Evolutionary conservation across 2,888 invertebrate species (phyloP).

Genomic region (Leptinotarsa rubiginosa): DNA sequence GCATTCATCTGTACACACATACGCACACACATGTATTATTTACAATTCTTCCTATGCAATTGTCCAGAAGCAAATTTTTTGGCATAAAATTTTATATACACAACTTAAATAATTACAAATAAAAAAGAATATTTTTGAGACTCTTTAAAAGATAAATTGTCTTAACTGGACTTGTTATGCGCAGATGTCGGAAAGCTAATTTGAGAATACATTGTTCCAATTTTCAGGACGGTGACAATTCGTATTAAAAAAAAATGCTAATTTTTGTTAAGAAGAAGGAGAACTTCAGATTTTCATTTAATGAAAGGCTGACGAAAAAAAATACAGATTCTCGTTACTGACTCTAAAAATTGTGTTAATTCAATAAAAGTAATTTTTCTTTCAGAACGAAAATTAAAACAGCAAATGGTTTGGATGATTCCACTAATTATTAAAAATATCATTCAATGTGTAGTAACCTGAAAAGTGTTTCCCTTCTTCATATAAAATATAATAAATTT

Average conservation of each 20-base stretch:
- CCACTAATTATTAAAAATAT: no score
- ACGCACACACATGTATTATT: constrained; percentile 61
- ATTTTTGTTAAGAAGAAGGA: constrained; percentile 29
- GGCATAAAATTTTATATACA: constrained; percentile 57
- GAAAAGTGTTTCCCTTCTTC: constrained; percentile 23
- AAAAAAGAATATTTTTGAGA: constrained; percentile 46
- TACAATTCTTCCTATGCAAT: constrained; percentile 63
- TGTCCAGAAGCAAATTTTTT: constrained; percentile 59
- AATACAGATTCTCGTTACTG: neutral
- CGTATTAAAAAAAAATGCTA: constrained; percentile 51
- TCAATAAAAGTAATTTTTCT: neutral
- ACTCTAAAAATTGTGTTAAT: neutral
- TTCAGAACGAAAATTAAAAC: neutral
- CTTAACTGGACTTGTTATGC: constrained; percentile 57
- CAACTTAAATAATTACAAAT: constrained; percentile 53
- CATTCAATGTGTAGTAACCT: no score
- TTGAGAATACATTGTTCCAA: constrained; percentile 54
- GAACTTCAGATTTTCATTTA: constrained; percentile 13
- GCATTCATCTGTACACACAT: constrained; percentile 51
- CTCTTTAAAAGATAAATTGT: constrained; percentile 43
- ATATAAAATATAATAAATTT: constrained; percentile 27
- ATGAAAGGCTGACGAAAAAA: neutral
- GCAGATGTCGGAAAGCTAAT: constrained; percentile 58
- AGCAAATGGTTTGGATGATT: neutral
- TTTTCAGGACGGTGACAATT: constrained; percentile 65